phyloP scores from a whole-genome alignment of 2,113 vertebrate species.

The Quiscalus mexicanus region DNA sequence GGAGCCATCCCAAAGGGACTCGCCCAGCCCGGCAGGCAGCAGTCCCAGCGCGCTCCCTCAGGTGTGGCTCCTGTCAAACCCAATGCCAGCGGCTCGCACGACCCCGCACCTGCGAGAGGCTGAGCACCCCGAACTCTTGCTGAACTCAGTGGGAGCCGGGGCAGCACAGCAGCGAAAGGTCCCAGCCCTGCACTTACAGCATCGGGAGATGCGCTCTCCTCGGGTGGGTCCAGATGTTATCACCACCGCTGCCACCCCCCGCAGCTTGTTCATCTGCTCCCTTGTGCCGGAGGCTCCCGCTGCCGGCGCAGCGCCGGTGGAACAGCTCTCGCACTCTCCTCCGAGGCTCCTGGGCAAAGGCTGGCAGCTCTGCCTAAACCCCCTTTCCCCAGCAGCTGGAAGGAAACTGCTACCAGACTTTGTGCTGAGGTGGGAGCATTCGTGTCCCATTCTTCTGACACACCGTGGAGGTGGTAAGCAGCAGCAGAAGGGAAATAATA shows the following conservation, averaged over 20 bases:
- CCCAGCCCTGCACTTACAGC: conserved; percentile 32
- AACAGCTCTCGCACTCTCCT: conserved; percentile 21
- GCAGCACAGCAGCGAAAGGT: neutral
- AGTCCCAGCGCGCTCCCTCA: neutral
- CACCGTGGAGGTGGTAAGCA: conserved; percentile 25
- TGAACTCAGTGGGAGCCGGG: conserved; percentile 19
- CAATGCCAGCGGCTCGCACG: neutral
- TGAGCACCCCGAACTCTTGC: neutral
- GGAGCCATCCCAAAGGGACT: neutral
- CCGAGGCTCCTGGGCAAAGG: conserved; percentile 36
- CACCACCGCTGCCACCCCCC: conserved; percentile 20
- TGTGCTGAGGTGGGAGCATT: neutral
- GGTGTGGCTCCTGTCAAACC: neutral
- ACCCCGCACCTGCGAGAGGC: neutral
- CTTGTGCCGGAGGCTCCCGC: conserved; percentile 34
- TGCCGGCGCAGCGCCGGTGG: neutral
- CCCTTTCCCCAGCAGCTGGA: conserved; percentile 14
- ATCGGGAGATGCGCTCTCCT: neutral
- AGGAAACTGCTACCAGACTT: conserved; percentile 5
- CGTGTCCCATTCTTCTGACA: conserved; percentile 38
- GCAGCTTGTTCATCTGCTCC: conserved; percentile 42
- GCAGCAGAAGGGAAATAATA: conserved; percentile 1
- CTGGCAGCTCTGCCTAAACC: conserved; percentile 2
- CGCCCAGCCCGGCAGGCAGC: neutral
- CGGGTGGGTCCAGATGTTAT: conserved; percentile 56